A percentile compares a stretch with the other conserved stretches of the same genome.
Conservation (phyloP, 1,140 invertebrate genomes). For the Rhagoletis zephyria region DNA sequence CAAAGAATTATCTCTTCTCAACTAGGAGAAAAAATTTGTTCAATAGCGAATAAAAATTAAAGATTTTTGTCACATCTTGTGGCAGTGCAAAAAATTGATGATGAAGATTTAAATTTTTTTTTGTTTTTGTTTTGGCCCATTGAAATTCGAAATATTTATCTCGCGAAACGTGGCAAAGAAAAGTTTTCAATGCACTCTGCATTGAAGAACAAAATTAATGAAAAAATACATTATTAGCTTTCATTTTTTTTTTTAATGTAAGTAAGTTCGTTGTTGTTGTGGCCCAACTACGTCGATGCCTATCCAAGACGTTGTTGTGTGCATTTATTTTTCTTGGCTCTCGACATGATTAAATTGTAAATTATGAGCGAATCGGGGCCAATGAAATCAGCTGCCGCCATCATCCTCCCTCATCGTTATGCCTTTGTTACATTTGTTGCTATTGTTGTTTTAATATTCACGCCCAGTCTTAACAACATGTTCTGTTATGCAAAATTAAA, state of each 20-base stretch:
- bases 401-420: neutral
- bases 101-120: neutral
- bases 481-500: conserved; percentile 37
- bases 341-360: conserved; percentile 38
- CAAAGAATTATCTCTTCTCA: too few relatives aligned
- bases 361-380: conserved; percentile 3
- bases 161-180: neutral
- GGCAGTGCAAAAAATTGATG: too few relatives aligned
- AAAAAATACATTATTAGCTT: conserved; percentile 4
- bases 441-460: conserved; percentile 26
- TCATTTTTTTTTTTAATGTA: neutral
- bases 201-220: neutral
- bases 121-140: neutral
- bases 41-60: too few relatives aligned
- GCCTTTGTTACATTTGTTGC: neutral
- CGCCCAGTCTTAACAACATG: neutral
- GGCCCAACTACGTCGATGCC: neutral
- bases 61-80: too few relatives aligned
- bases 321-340: conserved; percentile 5
- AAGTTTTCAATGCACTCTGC: neutral
- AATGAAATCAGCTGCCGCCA: conserved; percentile 3
- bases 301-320: neutral
- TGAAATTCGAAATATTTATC: neutral
- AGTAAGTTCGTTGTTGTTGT: neutral
- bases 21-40: too few relatives aligned